phyloP scores from a whole-genome alignment of 1,140 invertebrate species.

The Caenorhabditis elegans region WBcel235 BX284606.5:6915001-6915500 shows the following conservation, averaged over 20 bases:
- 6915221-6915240: no score
- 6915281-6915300: not conserved
- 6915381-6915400: not conserved
- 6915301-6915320: not conserved
- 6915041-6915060: not conserved
- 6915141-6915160: no score
- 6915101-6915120: not conserved
- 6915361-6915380: not conserved
- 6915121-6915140: not conserved
- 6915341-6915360: not conserved
- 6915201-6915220: no score
- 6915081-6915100: slow-evolving; percentile 9
- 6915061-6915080: not conserved
- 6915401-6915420: not conserved
- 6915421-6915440: not conserved
- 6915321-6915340: not conserved
- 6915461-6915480: not conserved
- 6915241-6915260: no score
- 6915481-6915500: slow-evolving; percentile 4
- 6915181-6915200: no score
- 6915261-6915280: not conserved
- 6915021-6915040: not conserved
- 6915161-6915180: no score
- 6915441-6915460: slow-evolving; percentile 11
- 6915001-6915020: not conserved